Evolutionary conservation across 2,113 vertebrate species (phyloP).

Genomic region (Rostratula benghalensis): DNA sequence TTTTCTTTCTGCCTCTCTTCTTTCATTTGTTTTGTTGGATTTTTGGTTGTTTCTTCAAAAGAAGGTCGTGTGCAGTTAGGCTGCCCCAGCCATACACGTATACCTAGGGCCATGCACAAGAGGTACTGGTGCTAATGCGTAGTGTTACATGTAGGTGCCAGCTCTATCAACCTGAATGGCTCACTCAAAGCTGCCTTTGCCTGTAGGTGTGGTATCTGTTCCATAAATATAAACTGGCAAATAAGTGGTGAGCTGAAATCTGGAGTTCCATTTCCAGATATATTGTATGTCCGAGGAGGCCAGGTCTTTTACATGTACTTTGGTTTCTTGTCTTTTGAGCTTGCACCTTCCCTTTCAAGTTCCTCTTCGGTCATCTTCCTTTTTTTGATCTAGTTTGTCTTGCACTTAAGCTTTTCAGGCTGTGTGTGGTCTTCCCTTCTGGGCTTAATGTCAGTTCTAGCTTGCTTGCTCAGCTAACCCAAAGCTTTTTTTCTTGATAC

Average conservation of each 20-base stretch:
- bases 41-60: not conserved
- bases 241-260: not conserved
- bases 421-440: not conserved
- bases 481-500: not conserved
- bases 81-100: not conserved
- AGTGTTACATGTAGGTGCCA: not conserved
- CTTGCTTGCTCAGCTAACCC: not conserved
- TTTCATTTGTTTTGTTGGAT: not conserved
- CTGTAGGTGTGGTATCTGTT: not conserved
- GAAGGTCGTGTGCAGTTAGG: not conserved
- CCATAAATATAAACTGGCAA: not conserved
- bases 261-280: not conserved
- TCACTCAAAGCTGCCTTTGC: not conserved
- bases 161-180: not conserved
- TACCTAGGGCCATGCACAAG: not conserved
- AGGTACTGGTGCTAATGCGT: not conserved
- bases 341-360: not conserved
- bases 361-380: not conserved
- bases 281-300: accelerated
- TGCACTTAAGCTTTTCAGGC: not conserved
- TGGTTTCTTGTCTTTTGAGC: not conserved
- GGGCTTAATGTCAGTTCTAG: not conserved
- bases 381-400: not conserved
- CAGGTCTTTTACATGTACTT: not conserved
- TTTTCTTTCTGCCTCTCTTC: not conserved